These are phyloP conservation scores for Podocnemis expansa DNA, from an alignment of 2,113 vertebrate species.

Conservation along the genomic window DNA sequence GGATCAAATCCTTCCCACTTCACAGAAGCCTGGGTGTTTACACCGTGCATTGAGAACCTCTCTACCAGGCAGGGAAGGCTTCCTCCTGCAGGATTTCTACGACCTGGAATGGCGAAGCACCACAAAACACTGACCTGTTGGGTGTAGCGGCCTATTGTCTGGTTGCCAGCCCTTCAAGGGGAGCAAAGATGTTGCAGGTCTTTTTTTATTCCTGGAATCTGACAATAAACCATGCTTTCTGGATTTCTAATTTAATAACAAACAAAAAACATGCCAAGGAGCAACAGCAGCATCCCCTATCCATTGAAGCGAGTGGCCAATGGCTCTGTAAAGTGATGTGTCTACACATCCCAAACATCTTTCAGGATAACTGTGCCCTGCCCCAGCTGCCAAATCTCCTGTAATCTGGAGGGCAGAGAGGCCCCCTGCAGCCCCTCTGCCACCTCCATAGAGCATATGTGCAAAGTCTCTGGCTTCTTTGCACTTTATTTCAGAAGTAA, in stretches of 20 bases:
- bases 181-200: not conserved
- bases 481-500: not conserved
- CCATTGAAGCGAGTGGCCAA: not conserved
- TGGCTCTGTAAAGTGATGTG: not conserved
- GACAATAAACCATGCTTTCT: slow-evolving; percentile 60
- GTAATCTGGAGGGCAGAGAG: not conserved
- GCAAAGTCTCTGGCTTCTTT: not conserved
- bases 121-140: not conserved
- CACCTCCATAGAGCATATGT: not conserved
- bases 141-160: not conserved
- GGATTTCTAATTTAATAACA: slow-evolving; percentile 18
- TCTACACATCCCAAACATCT: not conserved
- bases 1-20: slow-evolving; percentile 6
- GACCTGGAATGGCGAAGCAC: slow-evolving; percentile 31
- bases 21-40: not conserved
- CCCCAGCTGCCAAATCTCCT: not conserved
- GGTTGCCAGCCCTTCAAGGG: not conserved
- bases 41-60: not conserved
- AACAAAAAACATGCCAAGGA: not conserved
- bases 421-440: not conserved
- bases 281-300: not conserved
- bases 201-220: not conserved
- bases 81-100: slow-evolving; percentile 14
- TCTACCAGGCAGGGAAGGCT: not conserved
- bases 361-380: not conserved